Base-by-base conservation (phyloP, 2,888 invertebrate genomes). In the Drosophila longiperda region DNA sequence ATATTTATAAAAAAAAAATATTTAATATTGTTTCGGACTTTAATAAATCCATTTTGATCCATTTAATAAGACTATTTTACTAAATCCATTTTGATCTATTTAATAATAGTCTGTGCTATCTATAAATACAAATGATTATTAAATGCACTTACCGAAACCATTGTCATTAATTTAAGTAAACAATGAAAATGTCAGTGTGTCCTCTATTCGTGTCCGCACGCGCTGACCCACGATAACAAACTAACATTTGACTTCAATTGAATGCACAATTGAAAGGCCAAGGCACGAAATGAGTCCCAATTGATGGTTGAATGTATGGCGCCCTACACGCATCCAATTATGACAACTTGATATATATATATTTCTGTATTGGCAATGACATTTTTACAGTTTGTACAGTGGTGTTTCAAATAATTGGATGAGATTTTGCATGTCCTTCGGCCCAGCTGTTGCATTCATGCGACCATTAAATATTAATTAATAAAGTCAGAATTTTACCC, bases 391-490 rank as follows among this genome's bases (percentile, higher is more conserved):
- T 34, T 34, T 34, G 53, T 34, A 11, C 33, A 34, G 71, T 57
- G 67, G 59, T 54, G 53, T 20, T 49, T 65, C 17, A 59, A 45
- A 40, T 53, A 36, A 58, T 60, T 65, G 55, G 38, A 38, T 33
- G 26, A 48, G 34, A 49, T 65, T 57, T 78, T 68, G 63, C 57
- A 64, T 75, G 84, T 62, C 90, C 87, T 80, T 88, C 64, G 55
- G 2, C 45, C 60, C 87, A 90, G 82, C 83, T 90, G 87, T 26
- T 26, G 32, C 11, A 72, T 71, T 58, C 87, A 73, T 45, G 29
- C 26, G 2, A 1, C 11, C 9, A 7, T 36, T 89, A 50, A 90
- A 80, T 88, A 63, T 78, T 80, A 73, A 32, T 72, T 12, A 17
- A n/a, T 12, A 4, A n/a, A 23, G 15, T 8, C 36, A 0, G 23